Evolutionary conservation across 2,113 vertebrate species (phyloP).

Genomic region (Sphyrna mokarran): DNA sequence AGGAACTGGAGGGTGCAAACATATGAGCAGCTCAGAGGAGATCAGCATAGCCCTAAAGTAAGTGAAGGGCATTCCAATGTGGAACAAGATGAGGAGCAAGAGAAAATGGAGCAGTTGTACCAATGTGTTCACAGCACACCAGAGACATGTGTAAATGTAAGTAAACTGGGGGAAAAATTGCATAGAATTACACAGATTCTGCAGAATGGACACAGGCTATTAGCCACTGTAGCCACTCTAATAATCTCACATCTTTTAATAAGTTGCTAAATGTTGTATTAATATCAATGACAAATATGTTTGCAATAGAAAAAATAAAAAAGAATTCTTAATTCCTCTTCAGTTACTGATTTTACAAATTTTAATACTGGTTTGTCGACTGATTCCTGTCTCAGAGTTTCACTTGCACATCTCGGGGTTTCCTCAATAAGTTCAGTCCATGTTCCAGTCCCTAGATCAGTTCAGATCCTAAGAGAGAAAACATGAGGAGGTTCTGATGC

Average conservation of each 20-base stretch:
- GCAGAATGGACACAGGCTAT: not conserved
- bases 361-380: not conserved
- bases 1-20: not conserved
- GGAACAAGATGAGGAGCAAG: slow-evolving; percentile 2
- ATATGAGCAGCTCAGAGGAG: not conserved
- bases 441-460: not conserved
- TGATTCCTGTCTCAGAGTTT: not conserved
- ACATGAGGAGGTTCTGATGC: not conserved
- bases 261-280: not conserved
- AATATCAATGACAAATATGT: not conserved
- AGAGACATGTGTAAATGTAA: not conserved
- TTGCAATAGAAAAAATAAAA: not conserved
- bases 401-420: not conserved
- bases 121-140: not conserved
- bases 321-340: not conserved
- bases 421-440: not conserved
- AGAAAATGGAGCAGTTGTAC: not conserved
- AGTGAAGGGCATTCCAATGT: not conserved
- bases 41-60: not conserved
- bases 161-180: not conserved
- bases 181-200: not conserved
- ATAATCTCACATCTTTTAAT: not conserved
- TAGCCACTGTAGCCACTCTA: not conserved
- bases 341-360: not conserved
- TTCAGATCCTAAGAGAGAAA: not conserved